These are phyloP conservation scores for Hyles euphorbiae DNA, from an alignment of 1,140 invertebrate species.

Conservation along the genomic window DNA sequence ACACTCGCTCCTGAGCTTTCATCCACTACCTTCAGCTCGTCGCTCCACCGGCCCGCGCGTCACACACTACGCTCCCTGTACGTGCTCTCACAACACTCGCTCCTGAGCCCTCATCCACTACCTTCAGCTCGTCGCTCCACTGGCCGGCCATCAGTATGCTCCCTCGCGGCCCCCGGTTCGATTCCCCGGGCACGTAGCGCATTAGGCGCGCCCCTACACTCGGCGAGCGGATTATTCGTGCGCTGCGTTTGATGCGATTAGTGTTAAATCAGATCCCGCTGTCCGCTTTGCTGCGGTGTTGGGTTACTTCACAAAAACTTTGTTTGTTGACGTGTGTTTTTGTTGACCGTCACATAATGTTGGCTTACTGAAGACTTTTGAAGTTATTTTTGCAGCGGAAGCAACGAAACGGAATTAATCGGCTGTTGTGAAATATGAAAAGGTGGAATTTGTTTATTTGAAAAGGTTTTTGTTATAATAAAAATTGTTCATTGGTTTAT, in stretches of 20 bases:
- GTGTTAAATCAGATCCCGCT: constrained; percentile 10
- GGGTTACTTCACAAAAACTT: constrained; percentile 6
- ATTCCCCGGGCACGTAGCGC: constrained; percentile 9
- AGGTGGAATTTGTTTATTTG: no score
- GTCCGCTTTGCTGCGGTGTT: constrained; percentile 7
- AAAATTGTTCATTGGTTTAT: no score
- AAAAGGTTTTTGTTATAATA: no score
- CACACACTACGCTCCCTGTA: no score
- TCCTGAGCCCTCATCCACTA: neutral
- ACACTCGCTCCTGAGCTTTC: no score
- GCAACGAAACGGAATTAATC: neutral
- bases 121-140: neutral
- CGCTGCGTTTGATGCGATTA: constrained; percentile 10
- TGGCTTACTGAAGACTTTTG: neutral
- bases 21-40: no score
- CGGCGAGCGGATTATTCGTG: constrained; percentile 4
- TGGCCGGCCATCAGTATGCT: neutral
- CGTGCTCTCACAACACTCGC: no score
- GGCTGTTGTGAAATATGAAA: no score
- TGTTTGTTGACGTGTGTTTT: constrained; percentile 8
- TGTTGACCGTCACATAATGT: constrained; percentile 1
- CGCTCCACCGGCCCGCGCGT: no score
- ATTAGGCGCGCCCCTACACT: constrained; percentile 5
- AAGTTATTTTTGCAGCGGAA: neutral
- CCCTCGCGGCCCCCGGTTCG: neutral